Conservation (phyloP, 2,888 invertebrate species). For the Heliconius aoede region DNA sequence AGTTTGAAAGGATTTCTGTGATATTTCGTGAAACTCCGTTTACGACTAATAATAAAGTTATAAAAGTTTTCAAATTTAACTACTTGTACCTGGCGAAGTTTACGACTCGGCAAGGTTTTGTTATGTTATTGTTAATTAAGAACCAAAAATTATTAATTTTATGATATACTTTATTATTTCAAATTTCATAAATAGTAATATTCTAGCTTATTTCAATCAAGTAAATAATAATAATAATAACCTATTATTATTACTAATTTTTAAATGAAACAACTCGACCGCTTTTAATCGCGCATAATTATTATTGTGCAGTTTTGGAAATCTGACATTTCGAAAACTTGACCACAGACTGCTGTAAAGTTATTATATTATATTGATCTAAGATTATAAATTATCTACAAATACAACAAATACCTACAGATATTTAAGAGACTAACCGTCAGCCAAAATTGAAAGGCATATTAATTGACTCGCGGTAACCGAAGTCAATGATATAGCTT, state of each 20-base stretch:
- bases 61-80: conserved; percentile 1
- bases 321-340: too few species aligned
- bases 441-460: conserved; percentile 51
- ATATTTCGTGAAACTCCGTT: not conserved
- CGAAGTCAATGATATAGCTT: conserved; percentile 52
- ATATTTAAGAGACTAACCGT: conserved; percentile 12
- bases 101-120: conserved; percentile 24
- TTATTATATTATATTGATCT: not conserved
- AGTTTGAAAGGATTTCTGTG: not conserved
- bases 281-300: too few species aligned
- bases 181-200: not conserved
- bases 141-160: conserved; percentile 6
- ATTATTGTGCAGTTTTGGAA: too few species aligned
- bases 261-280: too few species aligned
- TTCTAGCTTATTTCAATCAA: not conserved
- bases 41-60: conserved; percentile 17
- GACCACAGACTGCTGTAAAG: not conserved
- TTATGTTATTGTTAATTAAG: conserved; percentile 6
- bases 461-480: conserved; percentile 52
- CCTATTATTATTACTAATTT: not conserved
- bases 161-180: conserved; percentile 4
- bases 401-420: not conserved
- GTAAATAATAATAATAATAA: too few species aligned
- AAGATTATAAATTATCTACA: not conserved
- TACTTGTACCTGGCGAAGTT: conserved; percentile 25